These are phyloP conservation scores for Magallana angulata DNA, from an alignment of 1,140 invertebrate genomes.

Conservation along the genomic window DNA sequence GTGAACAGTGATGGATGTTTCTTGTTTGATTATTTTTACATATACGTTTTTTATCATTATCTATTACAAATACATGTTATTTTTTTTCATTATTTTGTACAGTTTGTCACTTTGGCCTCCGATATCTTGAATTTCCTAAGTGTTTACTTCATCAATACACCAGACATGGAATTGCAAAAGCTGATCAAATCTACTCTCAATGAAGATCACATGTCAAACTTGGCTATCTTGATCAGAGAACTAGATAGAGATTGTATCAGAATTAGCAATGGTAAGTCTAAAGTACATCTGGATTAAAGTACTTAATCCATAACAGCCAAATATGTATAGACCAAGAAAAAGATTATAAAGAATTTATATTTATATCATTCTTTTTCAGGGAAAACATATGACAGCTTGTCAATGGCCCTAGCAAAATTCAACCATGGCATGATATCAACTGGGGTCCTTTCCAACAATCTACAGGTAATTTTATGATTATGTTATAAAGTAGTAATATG, in stretches of 20 bases:
- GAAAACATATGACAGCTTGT: slow-evolving; percentile 73
- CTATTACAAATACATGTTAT: neutral
- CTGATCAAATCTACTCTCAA: slow-evolving; percentile 82
- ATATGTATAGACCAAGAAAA: too few species aligned
- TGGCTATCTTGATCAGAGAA: slow-evolving; percentile 91
- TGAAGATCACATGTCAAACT: slow-evolving; percentile 89
- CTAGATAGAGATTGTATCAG: slow-evolving; percentile 90
- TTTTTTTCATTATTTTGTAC: slow-evolving; percentile 66
- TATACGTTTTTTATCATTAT: neutral
- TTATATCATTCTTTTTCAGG: slow-evolving; percentile 61
- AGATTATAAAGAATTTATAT: too few species aligned
- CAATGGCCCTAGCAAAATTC: slow-evolving; percentile 84
- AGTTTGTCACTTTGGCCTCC: slow-evolving; percentile 90
- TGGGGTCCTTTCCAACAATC: slow-evolving; percentile 83
- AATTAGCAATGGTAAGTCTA: slow-evolving; percentile 78
- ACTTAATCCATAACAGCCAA: too few species aligned
- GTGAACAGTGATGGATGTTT: neutral
- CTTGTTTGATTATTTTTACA: neutral
- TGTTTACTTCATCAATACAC: slow-evolving; percentile 84
- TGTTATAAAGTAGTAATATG: neutral
- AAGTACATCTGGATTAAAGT: neutral
- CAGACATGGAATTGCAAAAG: slow-evolving; percentile 51
- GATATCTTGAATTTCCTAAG: slow-evolving; percentile 89
- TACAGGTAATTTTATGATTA: slow-evolving; percentile 78
- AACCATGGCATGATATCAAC: slow-evolving; percentile 91